A percentile compares a stretch with the other conserved stretches of the same genome.
These are phyloP conservation scores for Caenorhabditis sinica DNA, from an alignment of 2,888 invertebrate genomes.

Conservation along the genomic window DNA sequence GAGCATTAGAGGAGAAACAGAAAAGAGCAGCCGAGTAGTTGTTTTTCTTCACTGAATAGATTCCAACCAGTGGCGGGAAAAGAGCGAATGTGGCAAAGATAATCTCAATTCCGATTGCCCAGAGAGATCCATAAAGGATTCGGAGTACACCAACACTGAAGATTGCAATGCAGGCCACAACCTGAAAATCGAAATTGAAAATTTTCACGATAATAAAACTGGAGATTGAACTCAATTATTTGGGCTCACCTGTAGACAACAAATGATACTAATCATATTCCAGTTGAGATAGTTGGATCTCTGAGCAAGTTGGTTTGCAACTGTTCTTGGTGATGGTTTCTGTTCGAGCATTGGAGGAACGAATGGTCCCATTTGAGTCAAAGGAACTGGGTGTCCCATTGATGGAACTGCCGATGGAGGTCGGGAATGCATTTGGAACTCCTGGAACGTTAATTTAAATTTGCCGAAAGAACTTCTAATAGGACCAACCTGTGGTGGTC, in stretches of 20 bases:
- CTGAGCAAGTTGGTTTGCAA: conserved; percentile 54
- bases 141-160: conserved; percentile 57
- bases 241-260: conserved; percentile 49
- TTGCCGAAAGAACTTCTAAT: neutral
- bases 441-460: neutral
- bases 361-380: conserved; percentile 40
- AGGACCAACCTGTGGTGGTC: conserved; percentile 25
- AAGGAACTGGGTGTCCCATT: conserved; percentile 51
- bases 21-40: conserved; percentile 59
- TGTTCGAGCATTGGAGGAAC: conserved; percentile 52
- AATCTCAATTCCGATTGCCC: conserved; percentile 66
- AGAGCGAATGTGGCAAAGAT: conserved; percentile 58
- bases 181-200: conserved; percentile 20
- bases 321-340: conserved; percentile 54
- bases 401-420: conserved; percentile 64
- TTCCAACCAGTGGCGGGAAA: conserved; percentile 58
- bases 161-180: conserved; percentile 53
- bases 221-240: too few species aligned
- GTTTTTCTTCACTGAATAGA: conserved; percentile 52
- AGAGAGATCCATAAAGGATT: conserved; percentile 54
- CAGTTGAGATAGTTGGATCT: conserved; percentile 55
- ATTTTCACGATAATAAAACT: neutral
- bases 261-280: conserved; percentile 58
- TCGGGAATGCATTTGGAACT: conserved; percentile 43
- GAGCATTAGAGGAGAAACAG: conserved; percentile 54